Conservation (phyloP, 2,888 invertebrate genomes). For the Dione juno region DNA sequence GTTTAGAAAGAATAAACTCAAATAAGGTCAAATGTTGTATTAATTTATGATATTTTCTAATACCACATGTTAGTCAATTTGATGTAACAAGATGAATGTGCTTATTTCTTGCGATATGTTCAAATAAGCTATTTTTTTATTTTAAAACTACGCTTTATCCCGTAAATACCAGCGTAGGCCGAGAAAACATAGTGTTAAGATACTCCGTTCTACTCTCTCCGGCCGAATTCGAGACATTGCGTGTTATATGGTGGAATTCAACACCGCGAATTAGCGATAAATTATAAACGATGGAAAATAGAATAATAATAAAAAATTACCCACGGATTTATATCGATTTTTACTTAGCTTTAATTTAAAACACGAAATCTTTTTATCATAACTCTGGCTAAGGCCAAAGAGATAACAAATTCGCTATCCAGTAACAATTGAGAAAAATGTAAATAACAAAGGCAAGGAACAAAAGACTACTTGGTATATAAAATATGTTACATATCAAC, state of each 20-base stretch:
- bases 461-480: constrained; percentile 13
- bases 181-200: too few species aligned
- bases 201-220: too few species aligned
- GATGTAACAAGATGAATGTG: background rate
- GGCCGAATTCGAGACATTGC: too few species aligned
- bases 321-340: background rate
- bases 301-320: too few species aligned
- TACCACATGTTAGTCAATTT: background rate
- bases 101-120: too few species aligned
- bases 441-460: constrained; percentile 7
- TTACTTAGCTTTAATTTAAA: background rate
- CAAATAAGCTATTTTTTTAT: background rate
- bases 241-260: too few species aligned
- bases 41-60: background rate
- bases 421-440: constrained; percentile 2
- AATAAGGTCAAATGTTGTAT: constrained; percentile 5
- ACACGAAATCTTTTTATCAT: background rate
- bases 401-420: constrained; percentile 15
- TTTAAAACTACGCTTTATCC: too few species aligned
- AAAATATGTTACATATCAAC: constrained; percentile 9
- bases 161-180: too few species aligned
- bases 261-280: too few species aligned
- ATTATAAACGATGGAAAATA: too few species aligned
- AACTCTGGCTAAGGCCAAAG: background rate
- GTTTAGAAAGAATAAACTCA: constrained; percentile 3